Base-by-base conservation (phyloP, 2,113 vertebrate genomes). In the Amia ocellicauda region DNA sequence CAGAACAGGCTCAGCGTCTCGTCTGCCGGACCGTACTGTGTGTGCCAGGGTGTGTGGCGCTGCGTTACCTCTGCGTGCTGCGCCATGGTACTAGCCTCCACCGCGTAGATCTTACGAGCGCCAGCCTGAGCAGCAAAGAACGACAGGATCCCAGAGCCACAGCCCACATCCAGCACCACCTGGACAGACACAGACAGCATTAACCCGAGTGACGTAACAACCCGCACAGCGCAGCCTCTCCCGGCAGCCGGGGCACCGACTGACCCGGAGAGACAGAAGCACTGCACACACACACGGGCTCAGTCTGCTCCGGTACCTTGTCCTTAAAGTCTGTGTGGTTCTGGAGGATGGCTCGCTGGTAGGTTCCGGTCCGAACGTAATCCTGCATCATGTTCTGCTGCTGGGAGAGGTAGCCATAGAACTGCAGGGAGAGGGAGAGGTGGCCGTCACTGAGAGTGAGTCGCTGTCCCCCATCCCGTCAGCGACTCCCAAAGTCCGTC, bases 321-420 rank as follows among this genome's bases (percentile, higher is more conserved):
- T 98, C 95, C 70, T 98, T 98, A 79, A 98, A 98, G 86, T 98
- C 96, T 0, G 82, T 89, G 82, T 98, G 96, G 82, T 98, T 98
- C 82, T 98, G 96, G 40, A 98, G 88, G 74, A 98, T 98, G 0
- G 96, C 96, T 0, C 96, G 87, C 66, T 98, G 96, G 81, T 98
- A 98, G 13, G 96, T 98, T 68, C 96, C 96, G 14, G 96, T 98
- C 69, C 96, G 88, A 59, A 98, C 94, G 0, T 98, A 98, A 73
- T 98, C 96, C 84, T 98, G 96, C 96, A 98, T 98, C 96, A 98
- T 98, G 83, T 98, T 98, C 89, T 98, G 96, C 82, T 98, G 96
- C 90, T 98, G 96, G 5, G 96, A 98, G 86, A 98, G 91, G 91
- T 98, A 98, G 80, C 96, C 96, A 74, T 98, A 98, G 81, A 98